Percentiles rank a stretch among this genome's conserved stretches.
Conservation (phyloP, 2,888 invertebrate species). For the Polydrusus tereticollis region DNA sequence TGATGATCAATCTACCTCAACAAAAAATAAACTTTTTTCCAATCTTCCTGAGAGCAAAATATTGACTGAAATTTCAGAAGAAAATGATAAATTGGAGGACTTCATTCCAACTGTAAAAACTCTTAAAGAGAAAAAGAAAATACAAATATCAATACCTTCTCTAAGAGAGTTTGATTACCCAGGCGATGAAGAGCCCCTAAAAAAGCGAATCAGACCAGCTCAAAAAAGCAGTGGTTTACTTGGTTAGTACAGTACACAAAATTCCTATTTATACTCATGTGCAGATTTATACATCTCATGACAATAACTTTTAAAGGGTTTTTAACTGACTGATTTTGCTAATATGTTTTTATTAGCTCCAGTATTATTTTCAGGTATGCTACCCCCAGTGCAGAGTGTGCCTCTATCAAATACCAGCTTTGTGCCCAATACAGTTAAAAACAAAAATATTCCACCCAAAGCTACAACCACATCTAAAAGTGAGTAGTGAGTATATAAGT, state of each 20-base stretch:
- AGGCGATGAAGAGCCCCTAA: constrained; percentile 51
- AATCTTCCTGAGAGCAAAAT: constrained; percentile 55
- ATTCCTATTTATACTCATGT: no score
- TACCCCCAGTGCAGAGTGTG: constrained; percentile 59
- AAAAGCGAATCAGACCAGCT: constrained; percentile 54
- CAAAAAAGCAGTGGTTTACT: constrained; percentile 57
- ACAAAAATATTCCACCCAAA: constrained; percentile 20
- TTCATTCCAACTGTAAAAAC: constrained; percentile 59
- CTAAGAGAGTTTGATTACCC: constrained; percentile 56
- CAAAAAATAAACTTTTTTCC: constrained; percentile 50
- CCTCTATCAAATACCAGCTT: constrained; percentile 57
- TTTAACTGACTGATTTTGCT: no score
- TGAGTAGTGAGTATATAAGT: no score
- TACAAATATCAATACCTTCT: constrained; percentile 60
- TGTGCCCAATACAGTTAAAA: constrained; percentile 50
- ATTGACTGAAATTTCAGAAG: constrained; percentile 14
- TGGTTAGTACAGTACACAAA: constrained; percentile 55
- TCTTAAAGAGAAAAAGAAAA: constrained; percentile 56
- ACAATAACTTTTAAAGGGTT: no score
- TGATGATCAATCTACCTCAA: not conserved
- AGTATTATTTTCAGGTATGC: constrained; percentile 49
- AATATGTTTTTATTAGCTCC: no score
- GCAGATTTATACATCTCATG: no score
- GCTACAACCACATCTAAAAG: constrained; percentile 12
- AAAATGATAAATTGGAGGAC: constrained; percentile 58